Base-by-base conservation (phyloP, 2,797 vertebrate genomes). In the Scolopax rusticola region DNA sequence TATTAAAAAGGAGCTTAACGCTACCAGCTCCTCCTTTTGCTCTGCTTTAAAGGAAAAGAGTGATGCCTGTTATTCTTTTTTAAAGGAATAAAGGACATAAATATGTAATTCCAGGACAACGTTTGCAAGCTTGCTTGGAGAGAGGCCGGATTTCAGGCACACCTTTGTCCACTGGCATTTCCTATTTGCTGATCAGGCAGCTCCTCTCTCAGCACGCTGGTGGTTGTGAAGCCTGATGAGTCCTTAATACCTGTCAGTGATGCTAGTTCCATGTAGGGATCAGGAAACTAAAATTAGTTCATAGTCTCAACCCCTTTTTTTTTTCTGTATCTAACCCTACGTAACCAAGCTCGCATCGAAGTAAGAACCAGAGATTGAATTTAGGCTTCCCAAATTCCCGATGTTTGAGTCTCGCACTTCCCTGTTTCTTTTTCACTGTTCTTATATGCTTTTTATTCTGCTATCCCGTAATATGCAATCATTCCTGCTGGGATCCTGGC, bases 271-370 rank as follows among this genome's bases (percentile, higher is more conserved):
- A 57, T 6, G 43, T 6, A 84, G 63, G 86, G 86, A 90, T 92
- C 94, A 93, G 71, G 81, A 90, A 95, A 84, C 84, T 95, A 93
- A 93, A 94, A 89, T 92, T 91, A 93, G 90, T 84, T 74, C 65
- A 17, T 69, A 65, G n/a, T 85, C 60, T 69, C 57, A 60, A 60
- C 83, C 56, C 16, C 60, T 80, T 86, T 36, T 80, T 86, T 38
- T 43, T 47, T 47, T 47, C 51, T 43, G 24, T 53, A n/a, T 92
- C 33, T 71, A 74, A 50, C 53, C 14, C 28, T 90, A 61, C 13
- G 3, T 91, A 79, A 83, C 20, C 41, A 77, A 80, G 53, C 53
- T 87, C 12, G 8, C 8, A 6, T 2, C 0, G 1, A 59, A 87
- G 56, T n/a, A 60, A 73, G 56, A 90, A 32, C 11, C 56, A 59